Conservation (phyloP, 2,113 vertebrate genomes). For the Etia nguti region DNA sequence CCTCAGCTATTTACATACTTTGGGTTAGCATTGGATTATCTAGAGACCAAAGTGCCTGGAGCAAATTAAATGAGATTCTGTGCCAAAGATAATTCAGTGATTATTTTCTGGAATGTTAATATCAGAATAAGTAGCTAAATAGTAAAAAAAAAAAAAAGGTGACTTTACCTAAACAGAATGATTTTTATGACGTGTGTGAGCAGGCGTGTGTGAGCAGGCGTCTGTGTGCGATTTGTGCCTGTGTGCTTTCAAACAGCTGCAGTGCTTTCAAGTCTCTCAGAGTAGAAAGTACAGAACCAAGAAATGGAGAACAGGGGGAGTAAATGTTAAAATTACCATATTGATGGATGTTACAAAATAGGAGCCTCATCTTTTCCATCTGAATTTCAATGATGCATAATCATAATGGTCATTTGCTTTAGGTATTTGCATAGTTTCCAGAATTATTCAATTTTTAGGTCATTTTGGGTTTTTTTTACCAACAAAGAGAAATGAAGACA, state of each 20-base stretch:
- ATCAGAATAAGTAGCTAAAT: slow-evolving; percentile 55
- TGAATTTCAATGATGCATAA: slow-evolving; percentile 69
- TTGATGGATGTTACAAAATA: slow-evolving; percentile 78
- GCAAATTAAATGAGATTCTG: slow-evolving; percentile 75
- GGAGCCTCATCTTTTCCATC: slow-evolving; percentile 65
- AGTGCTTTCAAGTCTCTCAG: slow-evolving; percentile 59
- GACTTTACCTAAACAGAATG: slow-evolving; percentile 47
- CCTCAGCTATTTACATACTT: slow-evolving; percentile 72
- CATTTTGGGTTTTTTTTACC: slow-evolving; percentile 36
- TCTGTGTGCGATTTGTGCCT: neutral
- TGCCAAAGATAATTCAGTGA: slow-evolving; percentile 74
- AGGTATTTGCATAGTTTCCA: slow-evolving; percentile 60
- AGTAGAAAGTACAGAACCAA: slow-evolving; percentile 64
- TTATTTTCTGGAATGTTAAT: slow-evolving; percentile 79
- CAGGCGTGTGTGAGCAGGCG: neutral
- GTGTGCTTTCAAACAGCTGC: slow-evolving; percentile 27
- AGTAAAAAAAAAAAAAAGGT: slow-evolving; percentile 46
- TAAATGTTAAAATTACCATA: slow-evolving; percentile 94
- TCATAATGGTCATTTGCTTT: slow-evolving; percentile 65
- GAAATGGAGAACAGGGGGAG: slow-evolving; percentile 74
- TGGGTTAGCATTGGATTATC: slow-evolving; percentile 67
- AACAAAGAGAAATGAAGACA: slow-evolving; percentile 36
- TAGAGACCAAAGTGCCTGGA: slow-evolving; percentile 60
- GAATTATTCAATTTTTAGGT: slow-evolving; percentile 59
- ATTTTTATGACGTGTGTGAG: slow-evolving; percentile 1